Conservation (phyloP, 1,140 invertebrate genomes). For the Eurosta solidaginis region DNA sequence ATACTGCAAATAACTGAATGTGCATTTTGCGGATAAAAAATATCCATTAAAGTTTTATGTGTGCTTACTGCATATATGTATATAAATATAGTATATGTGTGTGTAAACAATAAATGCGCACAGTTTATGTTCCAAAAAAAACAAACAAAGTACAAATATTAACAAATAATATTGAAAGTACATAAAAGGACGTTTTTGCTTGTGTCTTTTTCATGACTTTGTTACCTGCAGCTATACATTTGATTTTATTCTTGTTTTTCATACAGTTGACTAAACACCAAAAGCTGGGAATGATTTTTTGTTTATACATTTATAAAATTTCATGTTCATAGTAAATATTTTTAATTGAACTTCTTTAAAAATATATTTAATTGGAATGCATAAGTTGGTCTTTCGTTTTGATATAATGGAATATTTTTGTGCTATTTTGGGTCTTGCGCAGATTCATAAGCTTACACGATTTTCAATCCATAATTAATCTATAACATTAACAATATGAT, state of each 20-base stretch:
- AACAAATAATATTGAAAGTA: slow-evolving; percentile 25
- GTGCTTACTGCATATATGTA: not conserved
- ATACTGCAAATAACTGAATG: not conserved
- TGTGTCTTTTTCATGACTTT: not conserved
- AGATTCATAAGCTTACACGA: not conserved
- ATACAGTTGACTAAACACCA: not conserved
- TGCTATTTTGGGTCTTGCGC: not conserved
- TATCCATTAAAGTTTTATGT: not conserved
- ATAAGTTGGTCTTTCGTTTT: slow-evolving; percentile 6
- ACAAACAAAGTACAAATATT: slow-evolving; percentile 15
- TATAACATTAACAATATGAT: slow-evolving; percentile 29
- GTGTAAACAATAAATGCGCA: slow-evolving; percentile 1
- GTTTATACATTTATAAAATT: not conserved
- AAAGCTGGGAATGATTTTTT: not conserved
- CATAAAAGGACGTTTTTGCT: not conserved
- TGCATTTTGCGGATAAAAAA: not conserved
- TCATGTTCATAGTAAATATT: not conserved
- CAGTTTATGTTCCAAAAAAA: not conserved
- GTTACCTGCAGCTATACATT: not conserved
- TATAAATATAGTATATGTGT: not conserved
- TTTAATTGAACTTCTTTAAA: not conserved
- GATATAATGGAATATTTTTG: slow-evolving; percentile 10
- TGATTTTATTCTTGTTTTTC: not conserved
- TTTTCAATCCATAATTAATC: slow-evolving; percentile 4
- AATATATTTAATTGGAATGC: not conserved